Base-by-base conservation (phyloP, 2,113 vertebrate genomes). In the Myrmophylax atrothorax region DNA sequence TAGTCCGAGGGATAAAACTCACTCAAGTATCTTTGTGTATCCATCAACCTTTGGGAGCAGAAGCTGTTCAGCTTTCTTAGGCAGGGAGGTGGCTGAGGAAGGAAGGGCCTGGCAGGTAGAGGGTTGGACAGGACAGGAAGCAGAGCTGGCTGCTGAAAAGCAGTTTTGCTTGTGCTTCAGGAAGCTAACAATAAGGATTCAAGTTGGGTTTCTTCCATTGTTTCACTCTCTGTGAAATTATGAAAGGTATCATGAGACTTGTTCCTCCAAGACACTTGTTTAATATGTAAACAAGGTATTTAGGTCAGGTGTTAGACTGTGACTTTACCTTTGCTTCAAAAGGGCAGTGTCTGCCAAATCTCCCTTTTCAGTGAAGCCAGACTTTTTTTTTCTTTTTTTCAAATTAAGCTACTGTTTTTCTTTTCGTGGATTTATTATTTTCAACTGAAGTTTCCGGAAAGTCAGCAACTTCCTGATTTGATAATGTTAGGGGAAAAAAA, bases 351-450 rank as follows among this genome's bases (percentile, higher is more conserved):
- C 56, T 90, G 35, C 35, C 42, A 70, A 81, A 84, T 66, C 56
- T 84, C 42, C 0, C 3, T 89, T 95, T 93, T 90, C 73, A 81
- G 47, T 86, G 83, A 93, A 95, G 90, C 14, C 2, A 12, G 47
- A 40, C 12, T 0, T 38, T 50, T 79, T 75, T 66, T 37, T 92
- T 76, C 13, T 50, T 55, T 53, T 53, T 92, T 78, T 14, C 33
- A 73, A 58, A 55, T 20, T 77, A 81, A 90, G 84, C n/a, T 72
- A 69, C 52, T 69, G 28, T 46, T 89, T 91, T 88, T 80, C 42
- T 85, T 89, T 96, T 88, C 33, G 42, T 74, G 25, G 9, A 96
- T 86, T 81, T 90, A 69, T 77, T 94, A 38, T 76, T 92, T 92
- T 66, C 25, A 88, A 9, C 44, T 68, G 40, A 93, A 92, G 44